Evolutionary conservation across 2,797 vertebrate species (phyloP).

Genomic region (Poeciliopsis presidionis): DNA sequence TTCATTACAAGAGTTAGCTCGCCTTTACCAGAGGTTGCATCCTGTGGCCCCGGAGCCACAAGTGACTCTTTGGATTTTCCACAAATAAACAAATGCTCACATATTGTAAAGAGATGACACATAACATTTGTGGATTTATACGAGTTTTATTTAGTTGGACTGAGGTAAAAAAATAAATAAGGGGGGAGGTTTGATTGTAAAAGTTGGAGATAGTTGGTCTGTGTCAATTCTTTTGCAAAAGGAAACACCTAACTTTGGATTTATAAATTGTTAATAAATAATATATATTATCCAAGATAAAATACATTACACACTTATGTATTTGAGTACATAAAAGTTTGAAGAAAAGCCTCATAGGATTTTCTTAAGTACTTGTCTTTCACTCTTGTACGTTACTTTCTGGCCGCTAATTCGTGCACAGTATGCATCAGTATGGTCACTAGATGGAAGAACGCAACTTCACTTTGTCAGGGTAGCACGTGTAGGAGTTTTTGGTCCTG

Average conservation of each 20-base stretch:
- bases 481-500: constrained; percentile 51
- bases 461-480: constrained; percentile 9
- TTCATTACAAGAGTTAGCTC: not conserved
- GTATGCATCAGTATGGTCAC: constrained; percentile 58
- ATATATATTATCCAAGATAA: not conserved
- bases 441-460: constrained; percentile 76
- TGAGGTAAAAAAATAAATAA: not conserved
- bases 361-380: not conserved
- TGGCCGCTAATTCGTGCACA: not conserved
- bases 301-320: not conserved
- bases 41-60: not conserved
- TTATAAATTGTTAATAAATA: not conserved
- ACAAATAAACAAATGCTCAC: not conserved
- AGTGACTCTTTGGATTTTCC: not conserved
- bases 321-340: not conserved
- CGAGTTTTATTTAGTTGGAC: not conserved
- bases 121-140: not conserved
- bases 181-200: not conserved
- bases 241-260: not conserved
- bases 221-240: not conserved
- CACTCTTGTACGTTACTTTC: not conserved
- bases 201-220: not conserved
- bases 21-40: not conserved
- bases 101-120: not conserved
- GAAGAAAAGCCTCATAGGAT: not conserved